These are phyloP conservation scores for Hemibagrus wyckioides DNA, from an alignment of 2,113 vertebrate species.

Conservation along the genomic window DNA sequence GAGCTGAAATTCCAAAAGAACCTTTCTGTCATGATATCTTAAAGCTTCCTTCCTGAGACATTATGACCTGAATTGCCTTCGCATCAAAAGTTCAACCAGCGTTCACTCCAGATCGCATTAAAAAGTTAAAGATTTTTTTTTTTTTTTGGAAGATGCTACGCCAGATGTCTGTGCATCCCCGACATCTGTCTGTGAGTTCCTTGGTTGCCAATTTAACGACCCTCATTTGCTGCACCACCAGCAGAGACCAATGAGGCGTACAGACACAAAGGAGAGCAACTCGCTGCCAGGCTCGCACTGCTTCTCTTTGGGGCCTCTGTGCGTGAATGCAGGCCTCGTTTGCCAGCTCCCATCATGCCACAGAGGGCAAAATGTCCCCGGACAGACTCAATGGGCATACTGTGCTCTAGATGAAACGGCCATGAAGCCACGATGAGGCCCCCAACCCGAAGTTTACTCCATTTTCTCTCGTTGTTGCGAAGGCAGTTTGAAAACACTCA, in stretches of 20 bases:
- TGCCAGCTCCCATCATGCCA: slow-evolving; percentile 44
- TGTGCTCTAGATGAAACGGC: slow-evolving; percentile 7
- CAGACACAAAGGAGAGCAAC: slow-evolving; percentile 16
- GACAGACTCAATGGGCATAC: slow-evolving; percentile 31
- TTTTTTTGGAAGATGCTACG: background rate
- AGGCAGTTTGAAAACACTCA: background rate
- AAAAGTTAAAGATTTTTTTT: background rate
- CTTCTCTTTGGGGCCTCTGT: slow-evolving; percentile 38
- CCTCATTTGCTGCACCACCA: slow-evolving; percentile 31
- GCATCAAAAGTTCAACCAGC: background rate
- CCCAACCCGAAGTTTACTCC: background rate
- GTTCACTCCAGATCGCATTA: background rate
- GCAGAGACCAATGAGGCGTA: slow-evolving; percentile 21
- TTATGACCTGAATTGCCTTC: background rate
- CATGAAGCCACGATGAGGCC: slow-evolving; percentile 3
- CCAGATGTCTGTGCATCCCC: background rate
- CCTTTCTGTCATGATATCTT: background rate
- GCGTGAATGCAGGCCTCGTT: slow-evolving; percentile 8
- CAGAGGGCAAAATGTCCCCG: slow-evolving; percentile 39
- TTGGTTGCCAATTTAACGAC: slow-evolving; percentile 28
- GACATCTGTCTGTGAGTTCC: slow-evolving; percentile 26
- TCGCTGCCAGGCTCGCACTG: slow-evolving; percentile 32
- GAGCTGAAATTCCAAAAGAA: background rate
- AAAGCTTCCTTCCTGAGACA: background rate
- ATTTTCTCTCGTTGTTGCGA: background rate